Evolutionary conservation across 2,888 invertebrate species (phyloP).

Genomic region (Temnothorax unifasciatus): DNA sequence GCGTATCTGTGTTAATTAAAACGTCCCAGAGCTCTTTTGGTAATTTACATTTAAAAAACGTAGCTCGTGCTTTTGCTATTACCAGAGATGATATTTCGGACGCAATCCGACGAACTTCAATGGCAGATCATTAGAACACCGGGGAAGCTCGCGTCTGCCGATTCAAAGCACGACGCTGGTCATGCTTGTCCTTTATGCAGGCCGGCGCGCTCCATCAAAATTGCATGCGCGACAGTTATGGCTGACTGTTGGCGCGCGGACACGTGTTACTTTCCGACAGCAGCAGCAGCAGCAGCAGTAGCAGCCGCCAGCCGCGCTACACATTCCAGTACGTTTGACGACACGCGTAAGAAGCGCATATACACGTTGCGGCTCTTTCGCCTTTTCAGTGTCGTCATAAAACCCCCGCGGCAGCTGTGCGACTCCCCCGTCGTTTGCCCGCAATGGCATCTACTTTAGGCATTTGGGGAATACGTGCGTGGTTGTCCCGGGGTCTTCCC

Average conservation of each 20-base stretch:
- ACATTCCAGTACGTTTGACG: conserved; percentile 18
- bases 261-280: conserved; percentile 22
- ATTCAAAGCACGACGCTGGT: not conserved
- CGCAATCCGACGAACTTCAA: not conserved
- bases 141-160: not conserved
- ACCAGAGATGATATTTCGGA: not conserved
- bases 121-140: not conserved
- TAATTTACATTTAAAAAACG: conserved; percentile 36
- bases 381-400: conserved; percentile 61
- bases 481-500: conserved; percentile 42
- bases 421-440: conserved; percentile 62
- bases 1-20: conserved; percentile 39
- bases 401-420: conserved; percentile 51
- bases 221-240: conserved; percentile 35
- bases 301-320: conserved; percentile 1
- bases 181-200: not conserved
- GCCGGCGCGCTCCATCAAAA: conserved; percentile 27
- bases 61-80: not conserved
- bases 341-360: conserved; percentile 2
- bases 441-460: conserved; percentile 77
- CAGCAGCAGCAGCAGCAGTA: not conserved
- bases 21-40: not conserved
- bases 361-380: conserved; percentile 45
- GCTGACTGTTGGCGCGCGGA: conserved; percentile 5
- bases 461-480: conserved; percentile 64